Conservation (phyloP, 2,797 vertebrate species). For the Agapornis canus region DNA sequence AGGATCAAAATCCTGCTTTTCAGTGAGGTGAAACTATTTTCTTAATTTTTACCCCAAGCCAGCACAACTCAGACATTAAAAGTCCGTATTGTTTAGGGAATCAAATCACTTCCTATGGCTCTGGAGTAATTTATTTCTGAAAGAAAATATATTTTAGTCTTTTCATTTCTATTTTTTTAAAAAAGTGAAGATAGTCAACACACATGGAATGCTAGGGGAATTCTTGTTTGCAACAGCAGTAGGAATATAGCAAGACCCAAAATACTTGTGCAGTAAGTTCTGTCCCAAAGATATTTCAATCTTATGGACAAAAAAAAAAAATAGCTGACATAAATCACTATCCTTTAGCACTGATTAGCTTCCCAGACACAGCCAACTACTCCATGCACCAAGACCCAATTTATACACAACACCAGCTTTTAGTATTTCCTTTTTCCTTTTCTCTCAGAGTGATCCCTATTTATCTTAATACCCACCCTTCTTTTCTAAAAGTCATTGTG, state of each 20-base stretch:
- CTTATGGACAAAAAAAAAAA: not conserved
- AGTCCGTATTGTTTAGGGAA: not conserved
- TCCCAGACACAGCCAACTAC: not conserved
- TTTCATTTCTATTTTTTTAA: not conserved
- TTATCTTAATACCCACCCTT: not conserved
- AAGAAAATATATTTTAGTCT: not conserved
- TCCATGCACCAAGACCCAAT: not conserved
- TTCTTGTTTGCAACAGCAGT: not conserved
- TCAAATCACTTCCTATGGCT: not conserved
- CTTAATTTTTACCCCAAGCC: constrained; percentile 11
- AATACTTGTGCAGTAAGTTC: not conserved
- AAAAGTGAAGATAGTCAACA: not conserved
- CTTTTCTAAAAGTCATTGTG: not conserved
- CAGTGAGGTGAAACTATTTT: constrained; percentile 4
- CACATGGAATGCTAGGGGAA: not conserved
- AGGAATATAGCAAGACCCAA: not conserved
- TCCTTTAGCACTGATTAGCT: not conserved
- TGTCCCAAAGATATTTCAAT: not conserved
- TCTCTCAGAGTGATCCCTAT: not conserved
- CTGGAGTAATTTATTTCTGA: not conserved
- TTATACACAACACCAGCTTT: not conserved
- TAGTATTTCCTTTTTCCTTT: not conserved
- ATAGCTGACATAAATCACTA: not conserved
- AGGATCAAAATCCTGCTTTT: constrained; percentile 44
- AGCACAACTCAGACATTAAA: not conserved